Percentiles rank a stretch among this genome's conserved stretches.
These are phyloP conservation scores for Macropis europaea DNA, from an alignment of 2,888 invertebrate genomes.

Conservation along the genomic window DNA sequence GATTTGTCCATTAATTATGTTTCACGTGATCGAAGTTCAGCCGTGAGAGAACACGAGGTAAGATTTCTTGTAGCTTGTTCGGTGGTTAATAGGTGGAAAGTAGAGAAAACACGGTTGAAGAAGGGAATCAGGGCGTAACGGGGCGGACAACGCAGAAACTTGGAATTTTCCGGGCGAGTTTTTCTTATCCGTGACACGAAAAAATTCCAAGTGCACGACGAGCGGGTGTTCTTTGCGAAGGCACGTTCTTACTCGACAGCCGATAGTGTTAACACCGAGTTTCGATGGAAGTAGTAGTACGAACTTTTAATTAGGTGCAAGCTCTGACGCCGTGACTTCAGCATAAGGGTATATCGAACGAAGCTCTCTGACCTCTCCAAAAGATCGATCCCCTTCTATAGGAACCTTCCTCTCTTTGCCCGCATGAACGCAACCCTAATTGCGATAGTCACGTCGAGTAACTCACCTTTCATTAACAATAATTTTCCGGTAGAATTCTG, in stretches of 20 bases:
- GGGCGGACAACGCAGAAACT: too few species aligned
- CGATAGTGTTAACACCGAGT: constrained; percentile 30
- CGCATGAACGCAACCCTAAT: constrained; percentile 9
- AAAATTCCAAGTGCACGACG: constrained; percentile 21
- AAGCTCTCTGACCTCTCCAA: constrained; percentile 28
- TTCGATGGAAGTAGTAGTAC: constrained; percentile 31
- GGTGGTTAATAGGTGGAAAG: too few species aligned
- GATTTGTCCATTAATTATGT: too few species aligned
- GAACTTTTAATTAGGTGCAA: constrained; percentile 61
- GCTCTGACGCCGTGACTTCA: constrained; percentile 39
- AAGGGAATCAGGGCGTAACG: too few species aligned
- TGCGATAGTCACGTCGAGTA: neutral
- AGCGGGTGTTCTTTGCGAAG: constrained; percentile 29
- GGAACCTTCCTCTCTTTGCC: constrained; percentile 25
- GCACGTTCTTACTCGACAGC: constrained; percentile 37
- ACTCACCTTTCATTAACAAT: too few species aligned
- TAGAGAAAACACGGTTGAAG: too few species aligned
- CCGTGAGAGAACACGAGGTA: too few species aligned
- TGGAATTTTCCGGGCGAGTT: constrained; percentile 25
- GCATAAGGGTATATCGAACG: constrained; percentile 36
- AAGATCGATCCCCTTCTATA: constrained; percentile 33
- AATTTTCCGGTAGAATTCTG: too few species aligned
- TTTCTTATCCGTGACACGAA: constrained; percentile 9
- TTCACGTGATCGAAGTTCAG: too few species aligned
- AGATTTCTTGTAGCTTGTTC: too few species aligned